Base-by-base conservation (phyloP, 2,888 invertebrate species). In the Syrphus vitripennis region DNA sequence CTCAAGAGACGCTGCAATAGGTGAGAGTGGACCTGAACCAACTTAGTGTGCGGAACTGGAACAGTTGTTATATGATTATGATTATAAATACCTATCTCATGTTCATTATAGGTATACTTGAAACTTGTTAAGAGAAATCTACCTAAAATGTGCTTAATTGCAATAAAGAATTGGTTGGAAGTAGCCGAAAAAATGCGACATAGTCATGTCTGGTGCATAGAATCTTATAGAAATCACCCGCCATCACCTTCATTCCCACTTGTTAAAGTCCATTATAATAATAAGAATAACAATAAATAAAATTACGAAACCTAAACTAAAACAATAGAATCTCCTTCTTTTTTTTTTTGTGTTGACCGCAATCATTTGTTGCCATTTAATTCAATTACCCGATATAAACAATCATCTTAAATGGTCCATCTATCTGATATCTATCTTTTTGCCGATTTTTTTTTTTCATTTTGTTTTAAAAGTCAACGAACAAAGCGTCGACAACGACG, bases 361-460 rank as follows among this genome's bases (percentile, higher is more conserved):
- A 81, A 81, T 67, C 50, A 34, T 84, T 84, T 81, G 81, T 77
- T 76, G 81, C 67, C 71, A 61, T 78, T 86, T 81, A 78, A 86
- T 86, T 86, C 86, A 86, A 86, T 86, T 86, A 82, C 48, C 74
- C 72, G 74, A 72, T 74, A 74, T 74, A 77, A 86, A 69, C 79
- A 69, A 74, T 82, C 81, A 77, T 29, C 72, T 77, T 82, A 86
- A 86, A 82, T 82, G 77, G 86, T 77, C 82, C 86, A 86, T 82
- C 82, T 86, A 26, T n/a, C n/a, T 57, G 77, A 78, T 78, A 59
- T 45, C 24, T 55, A 21, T 76, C 16, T 57, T 50, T 59, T 57
- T 67, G 53, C 1, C 29, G 29, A 24, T 61, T n/a, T 9, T 19
- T 9, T 59, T 55, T 34, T 6, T 37, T 14, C n/a, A n/a, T 21